Conservation (phyloP, 1,140 invertebrate species). For the Neelides sp. region DNA sequence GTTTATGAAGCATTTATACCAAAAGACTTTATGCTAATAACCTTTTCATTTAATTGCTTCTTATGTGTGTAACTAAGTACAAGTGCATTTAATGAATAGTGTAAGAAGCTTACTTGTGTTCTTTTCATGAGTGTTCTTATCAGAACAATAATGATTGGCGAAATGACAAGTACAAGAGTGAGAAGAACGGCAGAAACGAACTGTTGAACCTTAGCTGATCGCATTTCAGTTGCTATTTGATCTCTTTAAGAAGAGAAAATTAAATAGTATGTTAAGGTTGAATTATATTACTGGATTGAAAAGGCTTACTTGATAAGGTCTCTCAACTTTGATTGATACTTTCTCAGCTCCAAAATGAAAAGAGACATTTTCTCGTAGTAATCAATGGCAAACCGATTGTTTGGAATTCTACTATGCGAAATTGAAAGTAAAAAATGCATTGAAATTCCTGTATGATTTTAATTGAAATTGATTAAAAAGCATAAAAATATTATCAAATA, state of each 20-base stretch:
- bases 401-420: no score
- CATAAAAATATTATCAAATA: no score
- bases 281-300: no score
- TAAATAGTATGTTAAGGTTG: not conserved
- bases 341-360: conserved; percentile 32
- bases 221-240: conserved; percentile 31
- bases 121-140: conserved; percentile 41
- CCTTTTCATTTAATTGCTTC: no score
- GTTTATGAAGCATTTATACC: no score
- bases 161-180: conserved; percentile 39
- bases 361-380: conserved; percentile 33
- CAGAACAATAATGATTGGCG: conserved; percentile 41
- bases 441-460: no score
- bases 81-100: no score
- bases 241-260: conserved; percentile 22
- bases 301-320: conserved; percentile 32
- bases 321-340: conserved; percentile 30
- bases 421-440: no score
- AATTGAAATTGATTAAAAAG: no score
- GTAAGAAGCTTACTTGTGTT: conserved; percentile 38
- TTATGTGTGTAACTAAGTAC: no score
- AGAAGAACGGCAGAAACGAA: conserved; percentile 38
- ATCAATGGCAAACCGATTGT: conserved; percentile 18
- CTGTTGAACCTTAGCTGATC: conserved; percentile 31
- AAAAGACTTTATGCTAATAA: no score